Evolutionary conservation across 2,797 vertebrate species (phyloP).

Genomic region (Hylomyscus alleni): DNA sequence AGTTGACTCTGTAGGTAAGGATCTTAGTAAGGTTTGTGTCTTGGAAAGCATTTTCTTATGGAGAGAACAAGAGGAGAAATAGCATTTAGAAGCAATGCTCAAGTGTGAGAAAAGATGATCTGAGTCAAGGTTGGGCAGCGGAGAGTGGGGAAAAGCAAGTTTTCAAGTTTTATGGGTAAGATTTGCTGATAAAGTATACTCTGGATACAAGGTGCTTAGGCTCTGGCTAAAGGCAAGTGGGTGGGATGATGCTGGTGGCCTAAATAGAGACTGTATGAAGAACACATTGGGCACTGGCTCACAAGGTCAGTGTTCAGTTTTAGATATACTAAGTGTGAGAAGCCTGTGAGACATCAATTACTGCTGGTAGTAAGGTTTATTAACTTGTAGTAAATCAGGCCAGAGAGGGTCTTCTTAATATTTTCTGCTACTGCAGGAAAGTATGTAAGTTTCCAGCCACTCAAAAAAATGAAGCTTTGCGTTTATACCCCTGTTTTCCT

Average conservation of each 20-base stretch:
- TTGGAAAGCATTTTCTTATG: background rate
- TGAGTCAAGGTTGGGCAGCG: background rate
- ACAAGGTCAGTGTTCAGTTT: background rate
- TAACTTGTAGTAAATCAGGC: background rate
- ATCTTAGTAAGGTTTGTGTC: background rate
- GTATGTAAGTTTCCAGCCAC: background rate
- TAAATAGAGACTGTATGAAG: background rate
- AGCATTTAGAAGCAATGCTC: background rate
- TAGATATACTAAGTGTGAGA: background rate
- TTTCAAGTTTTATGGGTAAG: background rate
- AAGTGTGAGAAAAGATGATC: background rate
- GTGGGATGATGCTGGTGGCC: background rate
- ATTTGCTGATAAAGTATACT: background rate
- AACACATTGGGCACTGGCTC: background rate
- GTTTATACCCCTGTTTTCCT: background rate
- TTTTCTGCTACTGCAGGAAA: background rate
- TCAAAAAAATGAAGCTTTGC: background rate
- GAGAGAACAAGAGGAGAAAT: background rate
- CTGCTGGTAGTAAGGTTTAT: background rate
- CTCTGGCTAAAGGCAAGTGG: background rate
- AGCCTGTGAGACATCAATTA: background rate
- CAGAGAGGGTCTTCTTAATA: background rate
- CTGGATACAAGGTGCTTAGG: fast-evolving
- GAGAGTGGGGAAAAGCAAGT: fast-evolving
- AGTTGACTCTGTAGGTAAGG: background rate